Base-by-base conservation (phyloP, 2,113 vertebrate genomes). In the Podiceps cristatus region DNA sequence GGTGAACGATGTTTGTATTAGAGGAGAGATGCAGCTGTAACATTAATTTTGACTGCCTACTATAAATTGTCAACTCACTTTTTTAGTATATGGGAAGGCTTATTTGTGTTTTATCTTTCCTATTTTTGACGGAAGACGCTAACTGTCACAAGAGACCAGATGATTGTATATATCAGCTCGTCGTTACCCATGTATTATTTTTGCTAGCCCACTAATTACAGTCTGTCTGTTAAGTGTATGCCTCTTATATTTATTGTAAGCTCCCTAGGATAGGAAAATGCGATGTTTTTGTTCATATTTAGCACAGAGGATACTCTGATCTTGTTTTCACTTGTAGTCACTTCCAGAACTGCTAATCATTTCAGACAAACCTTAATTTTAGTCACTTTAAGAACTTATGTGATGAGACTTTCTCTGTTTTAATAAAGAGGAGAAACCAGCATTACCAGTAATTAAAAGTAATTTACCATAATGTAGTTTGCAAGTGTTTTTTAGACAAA, bases 301-400 rank as follows among this genome's bases (percentile, higher is more conserved):
- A 79, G 17, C 49, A 79, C 35, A 94, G 88, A 91, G 60, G 18
- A 25, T 62, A 19, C 28, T 77, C 64, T 75, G 79, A 85, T 84
- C 49, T 68, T 72, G 15, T 45, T 85, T 27, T 53, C 94, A 68
- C 73, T 89, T 52, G 12, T 44, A 75, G 86, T 75, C 24, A 3
- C 47, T 91, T 53, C 53, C 52, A 68, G 66, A 72, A 72, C 60
- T 87, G 45, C 68, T 94, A 8, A 72, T 87, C 8, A 1, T 78
- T 93, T 85, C 77, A 91, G 77, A 79, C 44, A 86, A 87, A 73
- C 64, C 58, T 56, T 89, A 82, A 67, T 96, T 96, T 74, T 80
- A 89, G 59, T 78, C 2, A 0, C 31, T 62, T 87, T 83, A 89
- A 75, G 44, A 91, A 73, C 66, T 77, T 96, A 1, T 52, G 33